These are phyloP conservation scores for Formica aserva DNA, from an alignment of 2,888 invertebrate species.

Conservation along the genomic window DNA sequence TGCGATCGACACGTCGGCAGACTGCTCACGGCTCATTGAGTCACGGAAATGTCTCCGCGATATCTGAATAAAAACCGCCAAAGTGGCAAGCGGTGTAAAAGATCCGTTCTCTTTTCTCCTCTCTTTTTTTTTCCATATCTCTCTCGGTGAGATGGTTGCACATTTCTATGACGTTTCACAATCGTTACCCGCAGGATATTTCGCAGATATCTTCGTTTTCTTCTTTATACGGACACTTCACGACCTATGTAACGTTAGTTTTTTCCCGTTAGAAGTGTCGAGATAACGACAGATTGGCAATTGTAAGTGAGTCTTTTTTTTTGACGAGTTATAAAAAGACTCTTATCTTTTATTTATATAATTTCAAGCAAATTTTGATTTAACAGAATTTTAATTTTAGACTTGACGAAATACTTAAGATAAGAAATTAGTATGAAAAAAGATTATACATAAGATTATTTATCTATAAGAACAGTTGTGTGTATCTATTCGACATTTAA, in stretches of 20 bases:
- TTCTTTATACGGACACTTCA: neutral
- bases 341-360: neutral
- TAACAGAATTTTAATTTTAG: neutral
- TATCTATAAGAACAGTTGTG: neutral
- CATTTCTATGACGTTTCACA: conserved; percentile 1
- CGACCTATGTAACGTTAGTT: neutral
- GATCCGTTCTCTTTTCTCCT: neutral
- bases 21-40: conserved; percentile 41
- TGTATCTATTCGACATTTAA: neutral
- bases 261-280: neutral
- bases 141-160: neutral
- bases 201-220: neutral
- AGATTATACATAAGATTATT: neutral
- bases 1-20: conserved; percentile 39
- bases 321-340: neutral
- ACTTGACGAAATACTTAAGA: neutral
- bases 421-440: neutral
- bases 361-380: neutral
- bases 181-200: conserved; percentile 1
- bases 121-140: neutral
- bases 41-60: conserved; percentile 33
- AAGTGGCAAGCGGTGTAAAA: conserved; percentile 45
- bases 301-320: too few relatives aligned
- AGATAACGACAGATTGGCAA: neutral
- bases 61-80: conserved; percentile 34